A percentile compares a stretch with the other conserved stretches of the same genome.
Conservation (phyloP, 2,797 vertebrate species). For the Alosa sapidissima region DNA sequence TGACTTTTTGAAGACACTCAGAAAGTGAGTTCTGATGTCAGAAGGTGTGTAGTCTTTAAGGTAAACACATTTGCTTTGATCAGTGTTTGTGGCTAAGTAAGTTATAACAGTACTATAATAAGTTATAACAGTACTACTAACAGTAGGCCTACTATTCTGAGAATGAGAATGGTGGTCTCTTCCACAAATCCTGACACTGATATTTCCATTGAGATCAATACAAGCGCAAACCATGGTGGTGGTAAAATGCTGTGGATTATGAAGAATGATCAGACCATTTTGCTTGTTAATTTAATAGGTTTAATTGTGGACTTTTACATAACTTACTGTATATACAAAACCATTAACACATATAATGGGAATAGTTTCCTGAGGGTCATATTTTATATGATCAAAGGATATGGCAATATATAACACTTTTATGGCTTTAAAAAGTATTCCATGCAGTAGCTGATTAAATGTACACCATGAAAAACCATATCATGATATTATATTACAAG, state of each 20-base stretch:
- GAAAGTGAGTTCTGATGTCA: too few relatives aligned
- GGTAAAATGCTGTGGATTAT: not conserved
- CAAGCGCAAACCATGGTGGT: not conserved
- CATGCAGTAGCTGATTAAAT: not conserved
- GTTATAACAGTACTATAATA: too few relatives aligned
- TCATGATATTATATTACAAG: not conserved
- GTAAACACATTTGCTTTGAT: not conserved
- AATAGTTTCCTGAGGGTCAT: not conserved
- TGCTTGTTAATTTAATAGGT: not conserved
- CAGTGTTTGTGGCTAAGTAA: not conserved
- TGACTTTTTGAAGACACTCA: too few relatives aligned
- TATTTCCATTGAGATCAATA: not conserved
- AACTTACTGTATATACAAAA: not conserved
- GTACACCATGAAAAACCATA: constrained; percentile 1
- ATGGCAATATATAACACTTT: not conserved
- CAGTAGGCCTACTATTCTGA: not conserved
- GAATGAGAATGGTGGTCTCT: not conserved
- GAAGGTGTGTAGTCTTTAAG: too few relatives aligned
- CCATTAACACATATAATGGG: not conserved
- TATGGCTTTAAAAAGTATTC: not conserved
- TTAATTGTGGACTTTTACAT: constrained; percentile 7
- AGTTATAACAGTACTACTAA: too few relatives aligned
- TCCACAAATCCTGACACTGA: not conserved
- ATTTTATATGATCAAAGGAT: not conserved
- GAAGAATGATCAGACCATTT: not conserved